Evolutionary conservation across 2,888 invertebrate species (phyloP).

Genomic region (Diploptera punctata): DNA sequence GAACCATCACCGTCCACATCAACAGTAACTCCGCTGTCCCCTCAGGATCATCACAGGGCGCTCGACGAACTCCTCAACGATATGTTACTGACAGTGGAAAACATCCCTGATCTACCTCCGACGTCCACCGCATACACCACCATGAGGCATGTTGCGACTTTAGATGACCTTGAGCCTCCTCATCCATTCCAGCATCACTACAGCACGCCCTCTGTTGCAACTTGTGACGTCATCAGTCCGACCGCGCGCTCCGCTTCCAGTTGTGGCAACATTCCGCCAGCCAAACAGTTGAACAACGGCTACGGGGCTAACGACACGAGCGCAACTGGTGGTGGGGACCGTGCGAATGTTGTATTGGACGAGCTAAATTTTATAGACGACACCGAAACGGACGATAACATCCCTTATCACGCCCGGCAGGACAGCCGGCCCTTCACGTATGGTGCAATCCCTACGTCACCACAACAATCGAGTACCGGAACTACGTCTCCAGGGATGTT

Average conservation of each 20-base stretch:
- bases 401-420: constrained; percentile 91
- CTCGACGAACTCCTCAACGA: constrained; percentile 85
- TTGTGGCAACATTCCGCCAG: not conserved
- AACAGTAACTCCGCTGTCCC: constrained; percentile 50
- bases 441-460: constrained; percentile 64
- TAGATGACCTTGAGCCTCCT: constrained; percentile 35
- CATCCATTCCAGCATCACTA: constrained; percentile 20
- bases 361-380: constrained; percentile 54
- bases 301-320: constrained; percentile 47
- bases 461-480: constrained; percentile 47
- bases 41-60: constrained; percentile 68
- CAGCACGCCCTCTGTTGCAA: constrained; percentile 10
- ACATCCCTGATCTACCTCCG: constrained; percentile 65
- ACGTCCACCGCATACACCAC: constrained; percentile 26
- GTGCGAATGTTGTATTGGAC: constrained; percentile 51
- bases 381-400: constrained; percentile 66
- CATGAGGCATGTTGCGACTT: constrained; percentile 28
- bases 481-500: constrained; percentile 64
- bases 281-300: constrained; percentile 36
- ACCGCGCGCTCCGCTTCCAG: not conserved
- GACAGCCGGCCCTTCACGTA: constrained; percentile 91
- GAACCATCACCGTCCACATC: constrained; percentile 51
- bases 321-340: constrained; percentile 45
- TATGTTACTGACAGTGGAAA: constrained; percentile 88
- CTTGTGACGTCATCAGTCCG: constrained; percentile 3